phyloP scores from a whole-genome alignment of 2,113 vertebrate genomes.

The Isurus oxyrinchus region DNA sequence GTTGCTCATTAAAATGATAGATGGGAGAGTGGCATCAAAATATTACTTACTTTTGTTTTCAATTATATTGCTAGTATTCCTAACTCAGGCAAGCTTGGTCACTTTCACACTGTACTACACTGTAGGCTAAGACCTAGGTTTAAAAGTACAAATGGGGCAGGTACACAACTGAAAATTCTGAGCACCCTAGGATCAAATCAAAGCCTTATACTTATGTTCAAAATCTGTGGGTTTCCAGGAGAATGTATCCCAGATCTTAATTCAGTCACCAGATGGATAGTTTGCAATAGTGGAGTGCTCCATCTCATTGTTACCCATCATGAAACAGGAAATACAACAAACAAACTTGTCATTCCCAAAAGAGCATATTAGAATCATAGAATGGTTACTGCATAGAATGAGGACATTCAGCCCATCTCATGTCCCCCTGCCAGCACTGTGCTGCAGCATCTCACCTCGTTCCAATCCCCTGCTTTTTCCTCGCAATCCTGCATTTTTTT shows the following conservation, averaged over 20 bases:
- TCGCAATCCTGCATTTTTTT: not conserved
- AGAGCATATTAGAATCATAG: not conserved
- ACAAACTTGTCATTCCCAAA: too few species aligned
- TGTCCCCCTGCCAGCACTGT: not conserved
- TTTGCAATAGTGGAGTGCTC: too few species aligned
- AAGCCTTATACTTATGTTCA: not conserved
- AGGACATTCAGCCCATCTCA: too few species aligned
- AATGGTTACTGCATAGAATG: too few species aligned
- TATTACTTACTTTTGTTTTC: not conserved
- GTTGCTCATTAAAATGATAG: constrained; percentile 7
- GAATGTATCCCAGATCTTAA: not conserved
- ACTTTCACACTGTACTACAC: not conserved
- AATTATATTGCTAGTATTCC: not conserved
- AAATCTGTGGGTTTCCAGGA: not conserved
- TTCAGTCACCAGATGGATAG: not conserved
- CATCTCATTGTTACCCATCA: not conserved
- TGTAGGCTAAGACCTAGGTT: not conserved
- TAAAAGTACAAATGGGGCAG: not conserved
- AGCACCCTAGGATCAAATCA: not conserved
- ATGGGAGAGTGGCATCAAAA: not conserved
- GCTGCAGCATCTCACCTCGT: not conserved
- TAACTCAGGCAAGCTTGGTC: not conserved
- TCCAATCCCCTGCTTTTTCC: not conserved
- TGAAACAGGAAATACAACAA: not conserved
- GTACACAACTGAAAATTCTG: not conserved